Base-by-base conservation (phyloP, 2,888 invertebrate species). In the Ophonus ardosiacus region DNA sequence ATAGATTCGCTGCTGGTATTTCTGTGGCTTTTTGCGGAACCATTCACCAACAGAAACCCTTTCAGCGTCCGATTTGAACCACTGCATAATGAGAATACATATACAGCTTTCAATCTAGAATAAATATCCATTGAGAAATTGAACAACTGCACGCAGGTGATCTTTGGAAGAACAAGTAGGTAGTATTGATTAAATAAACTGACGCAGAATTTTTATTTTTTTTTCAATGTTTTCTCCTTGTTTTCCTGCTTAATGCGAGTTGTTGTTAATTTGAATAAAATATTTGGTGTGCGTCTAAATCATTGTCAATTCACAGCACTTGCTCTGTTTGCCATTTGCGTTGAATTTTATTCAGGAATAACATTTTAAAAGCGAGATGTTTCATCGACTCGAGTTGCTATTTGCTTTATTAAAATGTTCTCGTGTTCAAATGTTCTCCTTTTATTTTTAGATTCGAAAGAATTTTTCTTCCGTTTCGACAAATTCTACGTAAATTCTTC, bases 371-470 rank as follows among this genome's bases (percentile, higher is more conserved):
- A n/a, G 51, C 63, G n/a, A 65, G 56, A 31, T 78, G 57, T 31
- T 78, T 78, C 57, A 57, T 56, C 43, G 57, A 78, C 59, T 78
- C 59, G n/a, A 10, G n/a, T n/a, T 31, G 81, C 18, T 81, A 65
- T 81, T 68, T 81, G 81, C 56, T 68, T 81, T 81, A 81, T 81
- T 81, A 81, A 81, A 81, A 81, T 51, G 63, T 81, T 81, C 81
- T 81, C 56, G 51, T 81, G 68, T 51, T 68, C 81, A 56, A 65
- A 51, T 68, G 61, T 24, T 68, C 65, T 81, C 68, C 24, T 31
- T 81, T 63, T 81, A 81, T 61, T 81, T 81, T 51, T 24, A 68
- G 51, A 81, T 65, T 81, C 56, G 56, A 15, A 56, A 68, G 81
- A 65, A 56, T 81, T 56, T 43, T 81, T 24, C 80, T 40, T 51